Evolutionary conservation across 2,797 vertebrate species (phyloP), one percentile per base, ranked within the genome.

Genomic region (Aulostomus chinensis): DNA sequence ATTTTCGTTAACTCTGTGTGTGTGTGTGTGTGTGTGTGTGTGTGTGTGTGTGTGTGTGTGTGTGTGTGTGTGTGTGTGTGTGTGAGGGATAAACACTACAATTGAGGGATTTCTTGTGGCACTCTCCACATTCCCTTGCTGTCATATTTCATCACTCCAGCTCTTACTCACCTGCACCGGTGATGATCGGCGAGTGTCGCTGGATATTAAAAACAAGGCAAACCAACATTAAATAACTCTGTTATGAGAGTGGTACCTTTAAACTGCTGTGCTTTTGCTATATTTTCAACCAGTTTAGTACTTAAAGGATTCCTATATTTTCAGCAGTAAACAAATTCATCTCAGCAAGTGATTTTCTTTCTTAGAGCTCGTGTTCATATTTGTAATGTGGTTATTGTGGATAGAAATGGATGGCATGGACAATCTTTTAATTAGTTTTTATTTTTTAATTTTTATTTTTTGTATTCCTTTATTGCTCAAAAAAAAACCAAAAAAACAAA

Each of bases 341-440:
- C 40, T 38, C 18, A 64, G 22, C 9, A 8, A 15, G 22, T 40
- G 39, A 48, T 76, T 73, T 72, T 49, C 35, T 46, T 54, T 12
- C 55, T 32, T 13, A 51, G 48, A 55, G 67, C 59, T 63, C 33
- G 37, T 31, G 36, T 55, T 80, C 49, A 28, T 32, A 49, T 64
- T 76, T 63, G 32, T 63, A 64, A 66, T 43, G 24, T 64, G 34
- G 29, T 33, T 21, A 64, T 56, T 51, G 28, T 57, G 63, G 59
- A 70, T 42, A 33, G 61, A 79, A 80, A 86, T 77, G 58, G 77
- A 69, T 82, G 63, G 48, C 42, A 35, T 41, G 28, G 53, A 59
- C 71, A 88, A 84, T 87, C 85, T 87, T 87, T 88, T 86, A 87
- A 88, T 88, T 84, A 78, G 62, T 43, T 70, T 65, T 57, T 59